Conservation (phyloP, 1,140 invertebrate genomes). For the Zaprionus camerounensis region DNA sequence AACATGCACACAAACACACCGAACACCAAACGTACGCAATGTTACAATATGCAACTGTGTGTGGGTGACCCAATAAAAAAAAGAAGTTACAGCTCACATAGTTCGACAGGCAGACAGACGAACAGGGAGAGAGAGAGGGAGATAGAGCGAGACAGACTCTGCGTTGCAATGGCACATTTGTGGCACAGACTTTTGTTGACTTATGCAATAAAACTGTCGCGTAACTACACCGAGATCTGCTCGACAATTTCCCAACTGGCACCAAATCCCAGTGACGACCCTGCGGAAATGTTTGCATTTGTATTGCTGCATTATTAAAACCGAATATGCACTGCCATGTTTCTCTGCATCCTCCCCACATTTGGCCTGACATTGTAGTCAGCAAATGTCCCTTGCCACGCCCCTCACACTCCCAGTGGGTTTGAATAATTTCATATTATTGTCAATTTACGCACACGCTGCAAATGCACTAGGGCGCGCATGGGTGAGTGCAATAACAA, state of each 20-base stretch:
- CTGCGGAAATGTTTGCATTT: conserved; percentile 81
- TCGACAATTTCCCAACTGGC: conserved; percentile 48
- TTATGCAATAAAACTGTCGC: conserved; percentile 82
- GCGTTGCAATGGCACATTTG: conserved; percentile 47
- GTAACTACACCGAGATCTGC: conserved; percentile 66
- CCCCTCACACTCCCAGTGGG: conserved; percentile 1
- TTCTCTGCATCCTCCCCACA: conserved; percentile 1
- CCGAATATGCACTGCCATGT: conserved; percentile 72
- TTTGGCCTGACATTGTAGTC: conserved; percentile 35
- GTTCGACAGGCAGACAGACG: conserved; percentile 34
- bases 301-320: conserved; percentile 83
- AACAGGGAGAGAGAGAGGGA: conserved; percentile 18
- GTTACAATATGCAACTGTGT: conserved; percentile 15
- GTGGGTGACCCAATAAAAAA: conserved; percentile 78
- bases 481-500: conserved; percentile 57
- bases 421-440: conserved; percentile 73
- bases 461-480: conserved; percentile 46
- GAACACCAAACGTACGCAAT: not conserved
- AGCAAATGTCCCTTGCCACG: not conserved
- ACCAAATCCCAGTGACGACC: conserved; percentile 50
- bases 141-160: conserved; percentile 1
- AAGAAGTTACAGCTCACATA: conserved; percentile 55
- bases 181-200: conserved; percentile 80
- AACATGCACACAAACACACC: conserved; percentile 46
- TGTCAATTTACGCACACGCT: conserved; percentile 62